Percentiles rank a stretch among this genome's conserved stretches.
These are phyloP conservation scores for Cecropterus lyciades DNA, from an alignment of 1,140 invertebrate species.

Conservation along the genomic window DNA sequence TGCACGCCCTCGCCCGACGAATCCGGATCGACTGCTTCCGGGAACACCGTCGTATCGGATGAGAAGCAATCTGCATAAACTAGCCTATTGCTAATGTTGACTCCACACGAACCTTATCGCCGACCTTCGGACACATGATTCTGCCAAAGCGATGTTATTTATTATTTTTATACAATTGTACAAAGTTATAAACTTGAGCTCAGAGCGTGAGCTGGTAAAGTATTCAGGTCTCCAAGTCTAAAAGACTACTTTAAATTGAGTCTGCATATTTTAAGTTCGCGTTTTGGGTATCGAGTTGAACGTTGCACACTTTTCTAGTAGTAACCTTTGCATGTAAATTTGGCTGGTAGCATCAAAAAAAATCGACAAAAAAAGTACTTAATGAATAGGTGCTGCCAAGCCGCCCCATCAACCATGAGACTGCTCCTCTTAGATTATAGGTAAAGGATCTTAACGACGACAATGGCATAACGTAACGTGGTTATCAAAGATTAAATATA, in stretches of 20 bases:
- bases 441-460: conserved; percentile 64
- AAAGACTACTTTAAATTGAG: conserved; percentile 20
- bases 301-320: conserved; percentile 79
- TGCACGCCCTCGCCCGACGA: conserved; percentile 84
- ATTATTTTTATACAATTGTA: conserved; percentile 80
- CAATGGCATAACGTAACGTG: conserved; percentile 68
- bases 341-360: conserved; percentile 70
- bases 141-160: conserved; percentile 72
- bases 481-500: conserved; percentile 68
- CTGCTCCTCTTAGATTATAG: conserved; percentile 72
- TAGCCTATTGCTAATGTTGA: conserved; percentile 25
- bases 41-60: conserved; percentile 81
- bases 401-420: conserved; percentile 68
- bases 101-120: conserved; percentile 23
- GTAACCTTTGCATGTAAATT: conserved; percentile 57
- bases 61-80: conserved; percentile 86
- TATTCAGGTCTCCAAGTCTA: conserved; percentile 56
- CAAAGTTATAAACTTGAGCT: conserved; percentile 71
- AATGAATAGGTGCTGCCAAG: conserved; percentile 64
- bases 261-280: conserved; percentile 71
- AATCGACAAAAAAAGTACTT: conserved; percentile 63
- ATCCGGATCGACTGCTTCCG: conserved; percentile 84
- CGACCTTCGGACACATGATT: conserved; percentile 58
- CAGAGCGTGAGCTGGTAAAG: conserved; percentile 67
- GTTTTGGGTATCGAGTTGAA: conserved; percentile 72